Base-by-base conservation (phyloP, 2,797 vertebrate species). In the Parambassis ranga region DNA sequence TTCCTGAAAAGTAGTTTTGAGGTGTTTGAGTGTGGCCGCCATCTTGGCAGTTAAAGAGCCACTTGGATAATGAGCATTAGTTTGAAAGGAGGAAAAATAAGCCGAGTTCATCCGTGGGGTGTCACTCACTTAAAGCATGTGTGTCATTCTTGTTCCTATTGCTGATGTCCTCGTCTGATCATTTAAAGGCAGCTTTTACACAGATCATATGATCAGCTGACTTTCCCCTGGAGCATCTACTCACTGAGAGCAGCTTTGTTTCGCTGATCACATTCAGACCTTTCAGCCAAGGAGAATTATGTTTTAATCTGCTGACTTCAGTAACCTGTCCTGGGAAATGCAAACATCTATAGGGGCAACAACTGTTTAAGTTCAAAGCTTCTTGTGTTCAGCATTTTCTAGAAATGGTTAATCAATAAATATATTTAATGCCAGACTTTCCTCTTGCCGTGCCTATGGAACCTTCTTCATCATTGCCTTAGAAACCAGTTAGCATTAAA, bases 231-330 rank as follows among this genome's bases (percentile, higher is more conserved):
- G n/a, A 78, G 70, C 65, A 6, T 65, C 70, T 62, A 46, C 28
- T 58, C 56, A 37, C 46, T 51, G 24, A 76, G 56, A 41, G 26
- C 42, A 10, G 69, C 61, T 70, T 73, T 70, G 69, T 73, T 70
- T 49, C 48, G 18, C 16, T n/a, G 36, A 50, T 60, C 60, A 33
- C 55, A 43, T 35, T 33, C 10, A 48, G 36, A 16, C 11, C 50
- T 24, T n/a, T 30, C 10, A 14, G 32, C 53, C 48, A 49, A 2
- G 2, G 10, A 37, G 30, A 33, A 22, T 39, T 26, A 28, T 1
- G 16, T 7, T 55, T 37, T 43, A 57, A 62, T 23, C 53, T 49
- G 60, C 47, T 59, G 58, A 67, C 58, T 63, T 42, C 24, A 20
- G 46, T 18, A 42, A 62, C 48, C 18, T 20, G 41, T 22, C 23